Conservation (phyloP, 2,113 vertebrate species). For the Phaetusa simplex region DNA sequence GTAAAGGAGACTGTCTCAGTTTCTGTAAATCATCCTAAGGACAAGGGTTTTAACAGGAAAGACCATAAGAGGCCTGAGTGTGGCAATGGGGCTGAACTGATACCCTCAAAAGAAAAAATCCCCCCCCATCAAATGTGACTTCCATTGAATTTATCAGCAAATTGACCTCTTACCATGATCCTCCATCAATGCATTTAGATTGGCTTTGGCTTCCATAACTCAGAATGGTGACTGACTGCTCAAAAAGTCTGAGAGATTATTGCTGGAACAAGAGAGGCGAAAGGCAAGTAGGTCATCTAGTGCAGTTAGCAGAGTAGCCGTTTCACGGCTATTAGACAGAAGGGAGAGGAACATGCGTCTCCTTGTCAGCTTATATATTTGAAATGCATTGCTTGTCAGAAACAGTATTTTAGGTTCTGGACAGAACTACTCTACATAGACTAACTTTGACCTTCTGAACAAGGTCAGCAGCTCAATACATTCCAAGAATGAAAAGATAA, state of each 20-base stretch:
- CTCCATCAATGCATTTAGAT: not conserved
- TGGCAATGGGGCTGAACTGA: not conserved
- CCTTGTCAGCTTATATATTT: not conserved
- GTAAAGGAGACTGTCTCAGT: not conserved
- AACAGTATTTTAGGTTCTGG: not conserved
- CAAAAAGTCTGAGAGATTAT: not conserved
- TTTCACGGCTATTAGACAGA: not conserved
- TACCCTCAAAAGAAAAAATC: not conserved
- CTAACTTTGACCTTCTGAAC: not conserved
- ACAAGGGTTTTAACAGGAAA: not conserved
- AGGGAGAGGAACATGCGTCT: not conserved
- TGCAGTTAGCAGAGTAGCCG: not conserved
- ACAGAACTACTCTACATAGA: not conserved
- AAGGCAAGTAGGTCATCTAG: not conserved
- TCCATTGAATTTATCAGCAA: not conserved
- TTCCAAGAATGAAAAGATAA: not conserved
- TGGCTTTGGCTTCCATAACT: not conserved
- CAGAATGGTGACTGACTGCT: not conserved
- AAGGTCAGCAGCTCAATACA: not conserved
- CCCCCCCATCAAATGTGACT: rapidly evolving
- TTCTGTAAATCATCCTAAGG: not conserved
- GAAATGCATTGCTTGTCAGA: not conserved
- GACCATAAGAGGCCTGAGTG: not conserved
- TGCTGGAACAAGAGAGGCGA: not conserved
- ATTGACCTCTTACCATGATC: not conserved